These are phyloP conservation scores for Hoplostethus mediterraneus DNA, from an alignment of 2,797 vertebrate species.

Conservation along the genomic window DNA sequence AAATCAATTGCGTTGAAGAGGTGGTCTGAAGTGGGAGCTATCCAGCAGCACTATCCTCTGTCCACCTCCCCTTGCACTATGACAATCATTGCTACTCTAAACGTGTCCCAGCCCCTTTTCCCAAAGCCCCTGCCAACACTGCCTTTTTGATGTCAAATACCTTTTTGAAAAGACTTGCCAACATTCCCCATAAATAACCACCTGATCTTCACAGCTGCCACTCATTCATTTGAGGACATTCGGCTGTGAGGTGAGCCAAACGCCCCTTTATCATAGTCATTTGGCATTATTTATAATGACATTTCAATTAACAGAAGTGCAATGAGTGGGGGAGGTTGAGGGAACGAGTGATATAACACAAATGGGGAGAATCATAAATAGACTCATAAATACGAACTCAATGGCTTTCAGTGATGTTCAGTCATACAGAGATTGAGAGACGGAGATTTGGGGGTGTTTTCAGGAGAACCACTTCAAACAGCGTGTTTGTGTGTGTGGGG, in stretches of 20 bases:
- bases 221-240: constrained; percentile 51
- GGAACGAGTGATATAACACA: constrained; percentile 55
- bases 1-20: constrained; percentile 60
- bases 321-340: constrained; percentile 55
- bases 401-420: constrained; percentile 46
- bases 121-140: constrained; percentile 32
- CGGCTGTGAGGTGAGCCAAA: constrained; percentile 56
- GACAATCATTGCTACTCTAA: constrained; percentile 61
- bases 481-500: constrained; percentile 12
- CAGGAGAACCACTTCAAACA: constrained; percentile 2
- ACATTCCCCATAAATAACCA: constrained; percentile 56
- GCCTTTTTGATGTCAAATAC: constrained; percentile 54
- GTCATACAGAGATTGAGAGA: constrained; percentile 7
- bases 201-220: constrained; percentile 59
- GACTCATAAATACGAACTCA: constrained; percentile 41
- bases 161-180: constrained; percentile 52
- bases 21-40: constrained; percentile 54
- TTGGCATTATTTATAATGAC: constrained; percentile 62
- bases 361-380: constrained; percentile 61
- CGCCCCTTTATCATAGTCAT: constrained; percentile 36
- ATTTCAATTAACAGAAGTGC: constrained; percentile 76
- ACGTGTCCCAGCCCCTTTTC: constrained; percentile 49
- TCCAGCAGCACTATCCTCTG: constrained; percentile 36
- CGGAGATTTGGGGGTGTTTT: constrained; percentile 24
- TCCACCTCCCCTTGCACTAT: constrained; percentile 28